Percentiles rank a stretch among this genome's conserved stretches.
These are phyloP conservation scores for Thunnus thynnus DNA, from an alignment of 2,113 vertebrate genomes.

Conservation along the genomic window DNA sequence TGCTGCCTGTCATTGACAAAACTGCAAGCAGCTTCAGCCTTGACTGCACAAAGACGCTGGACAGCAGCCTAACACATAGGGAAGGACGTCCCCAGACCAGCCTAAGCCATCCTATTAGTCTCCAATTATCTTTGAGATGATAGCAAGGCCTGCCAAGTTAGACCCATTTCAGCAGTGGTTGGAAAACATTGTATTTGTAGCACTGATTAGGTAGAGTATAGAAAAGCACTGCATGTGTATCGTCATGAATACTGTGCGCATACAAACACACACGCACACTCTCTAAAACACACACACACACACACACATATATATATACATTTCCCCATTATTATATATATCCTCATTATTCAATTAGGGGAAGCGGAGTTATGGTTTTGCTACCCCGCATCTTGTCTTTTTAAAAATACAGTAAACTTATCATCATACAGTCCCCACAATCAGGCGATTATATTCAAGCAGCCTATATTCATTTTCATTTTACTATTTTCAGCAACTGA, in stretches of 20 bases:
- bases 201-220: conserved; percentile 44
- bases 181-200: conserved; percentile 56
- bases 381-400: no score
- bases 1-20: conserved; percentile 79
- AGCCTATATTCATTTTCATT: no score
- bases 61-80: conserved; percentile 61
- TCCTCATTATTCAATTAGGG: no score
- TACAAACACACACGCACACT: conserved; percentile 20
- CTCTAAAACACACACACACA: conserved; percentile 1
- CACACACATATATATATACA: background rate
- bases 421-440: no score
- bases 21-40: conserved; percentile 59
- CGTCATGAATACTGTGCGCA: conserved; percentile 5
- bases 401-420: no score
- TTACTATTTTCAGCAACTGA: no score
- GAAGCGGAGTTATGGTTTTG: no score
- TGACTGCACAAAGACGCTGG: conserved; percentile 61
- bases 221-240: conserved; percentile 18
- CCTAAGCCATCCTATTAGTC: conserved; percentile 76
- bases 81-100: conserved; percentile 64
- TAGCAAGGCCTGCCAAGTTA: conserved; percentile 73
- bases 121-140: conserved; percentile 81
- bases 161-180: conserved; percentile 57
- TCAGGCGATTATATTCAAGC: no score
- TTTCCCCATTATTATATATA: no score